Conservation (phyloP, 2,888 invertebrate genomes). For the Cetonia aurata region DNA sequence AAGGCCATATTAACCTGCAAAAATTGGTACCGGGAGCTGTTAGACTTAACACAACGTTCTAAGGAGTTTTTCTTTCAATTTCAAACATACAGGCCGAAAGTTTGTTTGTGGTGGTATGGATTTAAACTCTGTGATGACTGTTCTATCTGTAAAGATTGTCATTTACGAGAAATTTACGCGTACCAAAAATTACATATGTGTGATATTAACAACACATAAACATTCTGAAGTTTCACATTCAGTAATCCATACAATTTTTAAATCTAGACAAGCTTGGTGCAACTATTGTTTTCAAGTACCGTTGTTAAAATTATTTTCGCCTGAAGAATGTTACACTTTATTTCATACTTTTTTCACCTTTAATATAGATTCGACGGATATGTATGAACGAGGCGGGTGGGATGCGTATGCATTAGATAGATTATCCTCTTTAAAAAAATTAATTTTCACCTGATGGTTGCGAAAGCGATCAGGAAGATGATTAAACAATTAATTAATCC, state of each 20-base stretch:
- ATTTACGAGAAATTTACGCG: conserved; percentile 2
- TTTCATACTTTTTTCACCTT: neutral
- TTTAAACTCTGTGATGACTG: neutral
- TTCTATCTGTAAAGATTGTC: conserved; percentile 7
- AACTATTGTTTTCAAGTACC: conserved; percentile 6
- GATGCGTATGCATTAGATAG: neutral
- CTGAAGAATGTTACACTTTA: neutral
- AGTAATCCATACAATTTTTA: neutral
- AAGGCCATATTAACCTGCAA: too few relatives aligned
- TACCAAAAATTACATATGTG: conserved; percentile 1
- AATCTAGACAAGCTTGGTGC: neutral
- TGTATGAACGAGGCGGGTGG: neutral
- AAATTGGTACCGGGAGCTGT: too few relatives aligned
- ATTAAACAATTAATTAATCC: conserved; percentile 9
- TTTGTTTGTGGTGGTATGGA: conserved; percentile 8
- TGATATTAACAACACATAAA: neutral
- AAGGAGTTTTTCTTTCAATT: neutral
- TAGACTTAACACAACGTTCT: too few relatives aligned
- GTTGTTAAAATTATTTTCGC: conserved; percentile 1
- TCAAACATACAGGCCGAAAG: conserved; percentile 6
- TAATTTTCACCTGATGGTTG: neutral
- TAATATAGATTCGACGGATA: neutral
- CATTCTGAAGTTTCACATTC: neutral
- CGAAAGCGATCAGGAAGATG: neutral
- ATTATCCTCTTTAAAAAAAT: neutral